These are phyloP conservation scores for Mesoclemmys tuberculata DNA, from an alignment of 2,113 vertebrate species.

Conservation along the genomic window DNA sequence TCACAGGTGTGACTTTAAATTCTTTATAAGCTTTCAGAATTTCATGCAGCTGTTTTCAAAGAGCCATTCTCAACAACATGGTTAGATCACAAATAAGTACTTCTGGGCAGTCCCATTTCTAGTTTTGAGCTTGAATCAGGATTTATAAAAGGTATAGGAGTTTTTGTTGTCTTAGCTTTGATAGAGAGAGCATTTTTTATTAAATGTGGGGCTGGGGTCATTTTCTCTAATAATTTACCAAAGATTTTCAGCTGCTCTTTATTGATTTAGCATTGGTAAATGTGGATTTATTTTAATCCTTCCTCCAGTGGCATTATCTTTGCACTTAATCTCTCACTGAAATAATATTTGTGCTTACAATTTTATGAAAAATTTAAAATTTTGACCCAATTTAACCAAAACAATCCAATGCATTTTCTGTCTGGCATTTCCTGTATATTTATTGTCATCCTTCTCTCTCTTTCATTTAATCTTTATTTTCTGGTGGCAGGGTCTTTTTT, in stretches of 20 bases:
- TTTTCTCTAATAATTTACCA: conserved; percentile 71
- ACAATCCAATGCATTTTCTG: neutral
- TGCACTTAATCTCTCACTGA: conserved; percentile 47
- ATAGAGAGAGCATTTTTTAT: neutral
- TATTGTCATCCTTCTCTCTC: conserved; percentile 47
- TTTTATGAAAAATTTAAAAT: conserved; percentile 68
- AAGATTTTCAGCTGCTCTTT: conserved; percentile 66
- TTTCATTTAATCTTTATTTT: conserved; percentile 67
- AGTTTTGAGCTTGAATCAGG: conserved; percentile 8
- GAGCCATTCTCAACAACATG: conserved; percentile 35
- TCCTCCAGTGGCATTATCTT: conserved; percentile 16
- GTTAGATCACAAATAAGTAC: conserved; percentile 44
- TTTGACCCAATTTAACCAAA: conserved; percentile 31
- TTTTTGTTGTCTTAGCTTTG: conserved; percentile 27
- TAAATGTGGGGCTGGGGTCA: neutral
- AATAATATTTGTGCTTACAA: conserved; percentile 59
- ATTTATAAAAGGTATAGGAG: conserved; percentile 26
- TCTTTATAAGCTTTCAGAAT: neutral
- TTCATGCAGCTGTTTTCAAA: conserved; percentile 41
- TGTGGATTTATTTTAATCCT: conserved; percentile 52
- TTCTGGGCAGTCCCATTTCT: conserved; percentile 49
- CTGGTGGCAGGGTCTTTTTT: conserved; percentile 20
- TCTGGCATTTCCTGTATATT: conserved; percentile 29
- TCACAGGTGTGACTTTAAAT: conserved; percentile 5
- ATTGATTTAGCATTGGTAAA: conserved; percentile 49